phyloP scores from a whole-genome alignment of 2,797 vertebrate genomes.

The Phoxinus dragarum region DNA sequence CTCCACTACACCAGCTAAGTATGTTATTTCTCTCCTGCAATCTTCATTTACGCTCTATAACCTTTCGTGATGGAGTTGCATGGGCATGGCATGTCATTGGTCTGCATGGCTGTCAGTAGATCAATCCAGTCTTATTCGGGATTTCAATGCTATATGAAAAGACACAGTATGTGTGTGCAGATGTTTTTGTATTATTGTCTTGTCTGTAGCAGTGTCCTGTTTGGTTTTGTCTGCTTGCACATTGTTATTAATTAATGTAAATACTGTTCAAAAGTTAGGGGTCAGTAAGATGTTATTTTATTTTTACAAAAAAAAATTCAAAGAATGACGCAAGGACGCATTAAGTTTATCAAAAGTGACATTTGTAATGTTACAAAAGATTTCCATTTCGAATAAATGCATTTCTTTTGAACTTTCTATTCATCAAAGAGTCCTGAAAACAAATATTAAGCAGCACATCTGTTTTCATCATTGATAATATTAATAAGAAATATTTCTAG shows the following conservation, averaged over 20 bases:
- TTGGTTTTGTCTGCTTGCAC: conserved; percentile 16
- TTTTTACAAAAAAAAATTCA: too few species aligned
- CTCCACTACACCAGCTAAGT: conserved; percentile 60
- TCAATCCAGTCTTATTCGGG: background rate
- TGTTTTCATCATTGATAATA: background rate
- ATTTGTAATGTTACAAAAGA: background rate
- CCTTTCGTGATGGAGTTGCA: conserved; percentile 21
- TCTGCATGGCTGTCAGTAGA: conserved; percentile 23
- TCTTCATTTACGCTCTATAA: background rate
- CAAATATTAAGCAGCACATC: background rate
- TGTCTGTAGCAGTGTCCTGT: background rate
- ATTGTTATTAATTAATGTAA: background rate
- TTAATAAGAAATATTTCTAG: background rate
- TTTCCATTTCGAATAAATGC: background rate
- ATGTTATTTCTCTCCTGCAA: conserved; percentile 28
- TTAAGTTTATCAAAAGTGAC: background rate
- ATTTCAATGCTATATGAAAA: background rate
- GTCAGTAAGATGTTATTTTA: background rate
- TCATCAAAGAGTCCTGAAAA: background rate
- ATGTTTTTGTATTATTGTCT: background rate
- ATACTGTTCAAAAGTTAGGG: background rate
- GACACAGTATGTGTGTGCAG: background rate
- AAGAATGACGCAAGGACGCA: background rate
- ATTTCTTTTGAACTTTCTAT: background rate
- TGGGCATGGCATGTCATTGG: conserved; percentile 29